Percentiles rank a stretch among this genome's conserved stretches.
Evolutionary conservation across 53 echinoderm and acorn worm species (phyloP).

Genomic region (Stichopus horrens): DNA sequence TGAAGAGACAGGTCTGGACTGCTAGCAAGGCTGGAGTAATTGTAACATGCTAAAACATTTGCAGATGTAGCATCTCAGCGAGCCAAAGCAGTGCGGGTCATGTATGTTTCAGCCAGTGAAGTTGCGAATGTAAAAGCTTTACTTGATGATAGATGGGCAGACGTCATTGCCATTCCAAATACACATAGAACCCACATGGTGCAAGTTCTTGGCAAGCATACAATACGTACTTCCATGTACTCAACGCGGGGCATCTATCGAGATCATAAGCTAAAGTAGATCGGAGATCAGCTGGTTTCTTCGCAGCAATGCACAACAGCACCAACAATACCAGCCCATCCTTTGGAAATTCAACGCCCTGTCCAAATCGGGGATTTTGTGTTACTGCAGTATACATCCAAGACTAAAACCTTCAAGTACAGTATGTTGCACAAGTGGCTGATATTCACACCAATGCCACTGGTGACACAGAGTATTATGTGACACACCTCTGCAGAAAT

Average conservation of each 20-base stretch:
- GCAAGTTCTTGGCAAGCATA: slow-evolving; percentile 26
- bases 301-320: neutral
- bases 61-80: neutral
- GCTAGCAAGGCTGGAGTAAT: neutral
- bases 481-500: slow-evolving; percentile 18
- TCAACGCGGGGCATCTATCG: neutral
- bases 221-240: slow-evolving; percentile 2
- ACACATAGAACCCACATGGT: slow-evolving; percentile 42
- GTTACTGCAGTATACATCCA: neutral
- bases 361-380: slow-evolving; percentile 10
- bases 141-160: slow-evolving; percentile 22
- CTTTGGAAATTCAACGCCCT: neutral
- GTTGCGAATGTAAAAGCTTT: neutral
- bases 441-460: neutral
- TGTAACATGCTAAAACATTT: slow-evolving; percentile 8
- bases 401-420: neutral
- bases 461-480: slow-evolving; percentile 1
- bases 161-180: neutral
- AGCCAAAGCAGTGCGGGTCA: neutral
- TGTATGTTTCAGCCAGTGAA: neutral
- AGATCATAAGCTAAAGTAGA: neutral
- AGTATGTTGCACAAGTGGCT: slow-evolving; percentile 30
- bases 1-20: slow-evolving; percentile 30
- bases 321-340: neutral
- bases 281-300: neutral